Base-by-base conservation (phyloP, 2,797 vertebrate genomes). In the Adelosebastes latens region DNA sequence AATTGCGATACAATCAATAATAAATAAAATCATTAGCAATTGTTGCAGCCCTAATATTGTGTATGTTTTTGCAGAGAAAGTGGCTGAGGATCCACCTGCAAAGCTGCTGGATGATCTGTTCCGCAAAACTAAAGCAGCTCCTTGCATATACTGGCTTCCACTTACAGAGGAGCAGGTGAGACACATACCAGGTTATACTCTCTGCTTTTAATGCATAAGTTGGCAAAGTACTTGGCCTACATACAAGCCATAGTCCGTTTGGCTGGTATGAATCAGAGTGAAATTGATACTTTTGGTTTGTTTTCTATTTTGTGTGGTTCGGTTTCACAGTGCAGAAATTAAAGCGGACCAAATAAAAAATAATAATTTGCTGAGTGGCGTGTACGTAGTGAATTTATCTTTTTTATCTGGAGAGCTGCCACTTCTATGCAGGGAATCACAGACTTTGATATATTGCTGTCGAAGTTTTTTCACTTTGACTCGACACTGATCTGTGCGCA, bases 131-230 rank as follows among this genome's bases (percentile, higher is more conserved):
- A 98, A 97, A 95, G 97, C 97, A 3, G 96, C 96, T 27, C 97
- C 97, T 3, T 98, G 97, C 90, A 98, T 98, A 85, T 98, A 98
- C 84, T 98, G 97, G 97, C 97, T 98, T 25, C 97, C 97, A 1
- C 96, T 98, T 5, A 97, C 97, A 1, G 97, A 98, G 27, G 96
- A 97, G 67, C 97, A 97, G 96, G 97, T 98, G 75, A 80, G 66
- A 63, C 24, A 25, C 27, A 27, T 14, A 64, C 9, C 6, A 18
- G 24, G 69, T 65, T 13, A 12, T 29, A 24, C 2, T 18, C 0
- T 52, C 55, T 31, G n/a, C 20, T 39, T 58, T 36, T 12, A n/a
- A 27, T 58, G 3, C 7, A 31, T 2, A 53, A 6, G 5, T 49
- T 56, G 42, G 5, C 4, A 20, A 52, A 58, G 36, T 18, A 24